Percentiles rank a stretch among this genome's conserved stretches.
These are phyloP conservation scores for Dreissena rostriformis DNA, from an alignment of 1,140 invertebrate genomes.

Conservation along the genomic window DNA sequence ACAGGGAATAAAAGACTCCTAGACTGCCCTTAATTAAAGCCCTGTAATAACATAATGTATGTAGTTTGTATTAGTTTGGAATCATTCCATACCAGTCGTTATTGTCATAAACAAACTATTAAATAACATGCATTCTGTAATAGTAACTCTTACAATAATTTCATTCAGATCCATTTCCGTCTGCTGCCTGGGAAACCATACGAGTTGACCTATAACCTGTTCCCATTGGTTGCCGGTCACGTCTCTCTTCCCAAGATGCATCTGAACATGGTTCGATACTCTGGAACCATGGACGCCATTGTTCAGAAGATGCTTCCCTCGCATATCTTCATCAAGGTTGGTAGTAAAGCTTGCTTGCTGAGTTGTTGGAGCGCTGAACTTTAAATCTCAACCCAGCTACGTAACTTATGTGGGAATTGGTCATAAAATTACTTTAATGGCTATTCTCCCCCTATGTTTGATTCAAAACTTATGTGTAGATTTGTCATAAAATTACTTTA, in stretches of 20 bases:
- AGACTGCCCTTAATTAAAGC: too few relatives aligned
- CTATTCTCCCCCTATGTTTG: background rate
- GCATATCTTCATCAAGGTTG: conserved; percentile 85
- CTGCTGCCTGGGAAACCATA: conserved; percentile 86
- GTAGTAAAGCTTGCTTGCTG: background rate
- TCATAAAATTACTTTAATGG: background rate
- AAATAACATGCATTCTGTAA: too few relatives aligned
- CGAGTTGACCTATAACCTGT: conserved; percentile 87
- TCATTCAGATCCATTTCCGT: conserved; percentile 84
- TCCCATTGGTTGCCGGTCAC: conserved; percentile 87
- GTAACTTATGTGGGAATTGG: background rate
- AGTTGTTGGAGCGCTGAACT: background rate
- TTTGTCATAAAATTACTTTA: background rate
- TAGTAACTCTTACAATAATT: too few relatives aligned
- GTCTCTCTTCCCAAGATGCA: conserved; percentile 87
- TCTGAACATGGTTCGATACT: conserved; percentile 81
- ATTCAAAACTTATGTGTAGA: background rate
- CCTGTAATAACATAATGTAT: too few relatives aligned
- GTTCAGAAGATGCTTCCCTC: conserved; percentile 84
- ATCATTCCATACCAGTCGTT: too few relatives aligned
- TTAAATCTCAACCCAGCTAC: background rate
- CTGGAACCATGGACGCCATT: conserved; percentile 82
- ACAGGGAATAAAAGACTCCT: too few relatives aligned
- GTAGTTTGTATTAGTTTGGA: too few relatives aligned
- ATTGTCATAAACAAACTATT: too few relatives aligned